Percentiles rank a stretch among this genome's conserved stretches.
These are phyloP conservation scores for Perognathus longimembris DNA, from an alignment of 2,113 vertebrate genomes.

Conservation along the genomic window DNA sequence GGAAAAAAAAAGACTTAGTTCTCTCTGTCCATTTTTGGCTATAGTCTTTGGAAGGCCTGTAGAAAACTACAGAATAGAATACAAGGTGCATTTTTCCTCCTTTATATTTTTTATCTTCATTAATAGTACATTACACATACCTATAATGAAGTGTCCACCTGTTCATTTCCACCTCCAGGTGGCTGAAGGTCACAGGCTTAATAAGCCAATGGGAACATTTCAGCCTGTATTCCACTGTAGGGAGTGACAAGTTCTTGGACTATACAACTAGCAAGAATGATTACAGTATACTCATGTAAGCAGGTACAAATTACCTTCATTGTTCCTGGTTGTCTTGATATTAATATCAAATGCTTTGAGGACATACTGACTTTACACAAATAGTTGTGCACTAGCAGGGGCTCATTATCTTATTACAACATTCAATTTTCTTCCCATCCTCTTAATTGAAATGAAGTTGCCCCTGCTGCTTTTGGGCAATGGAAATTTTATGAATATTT, in stretches of 20 bases:
- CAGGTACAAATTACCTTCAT: neutral
- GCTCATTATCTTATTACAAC: constrained; percentile 25
- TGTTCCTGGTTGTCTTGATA: neutral
- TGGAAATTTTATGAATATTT: neutral
- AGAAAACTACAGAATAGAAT: neutral
- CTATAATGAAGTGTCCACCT: neutral
- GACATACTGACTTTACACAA: neutral
- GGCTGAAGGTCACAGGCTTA: neutral
- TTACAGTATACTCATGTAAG: neutral
- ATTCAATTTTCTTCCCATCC: neutral
- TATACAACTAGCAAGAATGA: neutral
- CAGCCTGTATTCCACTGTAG: neutral
- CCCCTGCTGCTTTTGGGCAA: neutral
- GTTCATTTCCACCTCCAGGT: neutral
- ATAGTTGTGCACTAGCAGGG: neutral
- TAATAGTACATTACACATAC: rapidly evolving
- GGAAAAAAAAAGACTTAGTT: neutral
- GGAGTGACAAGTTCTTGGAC: neutral
- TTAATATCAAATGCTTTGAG: neutral
- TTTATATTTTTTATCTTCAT: neutral
- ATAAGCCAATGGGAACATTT: neutral
- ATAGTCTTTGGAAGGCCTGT: neutral
- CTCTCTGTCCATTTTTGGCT: neutral
- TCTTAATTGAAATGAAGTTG: constrained; percentile 46
- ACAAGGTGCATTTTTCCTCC: neutral